These are phyloP conservation scores for Camponotus vicinus DNA, from an alignment of 1,140 invertebrate species.

Conservation along the genomic window DNA sequence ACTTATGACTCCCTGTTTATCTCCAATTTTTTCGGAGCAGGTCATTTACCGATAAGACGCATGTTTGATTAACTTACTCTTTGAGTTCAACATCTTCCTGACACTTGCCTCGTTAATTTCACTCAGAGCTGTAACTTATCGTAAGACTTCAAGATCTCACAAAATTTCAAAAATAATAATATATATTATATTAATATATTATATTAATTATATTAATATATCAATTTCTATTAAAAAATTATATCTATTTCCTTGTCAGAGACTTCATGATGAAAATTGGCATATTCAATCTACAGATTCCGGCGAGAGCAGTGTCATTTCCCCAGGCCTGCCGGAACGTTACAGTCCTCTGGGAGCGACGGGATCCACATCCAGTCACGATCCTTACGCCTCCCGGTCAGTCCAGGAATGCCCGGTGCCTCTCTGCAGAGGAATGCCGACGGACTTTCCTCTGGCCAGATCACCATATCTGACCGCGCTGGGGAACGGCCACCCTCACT, in stretches of 20 bases:
- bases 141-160: not conserved
- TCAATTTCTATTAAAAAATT: too few relatives aligned
- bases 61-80: constrained; percentile 3
- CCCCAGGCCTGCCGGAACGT: constrained; percentile 84
- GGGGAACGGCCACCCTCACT: constrained; percentile 83
- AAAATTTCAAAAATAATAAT: not conserved
- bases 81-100: not conserved
- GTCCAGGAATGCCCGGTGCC: constrained; percentile 82
- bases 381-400: constrained; percentile 82
- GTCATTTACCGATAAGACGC: not conserved
- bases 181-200: not conserved
- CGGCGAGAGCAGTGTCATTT: constrained; percentile 84
- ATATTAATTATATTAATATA: not conserved
- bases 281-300: constrained; percentile 78
- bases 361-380: constrained; percentile 83
- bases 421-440: constrained; percentile 82
- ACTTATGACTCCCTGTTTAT: not conserved
- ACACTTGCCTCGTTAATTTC: not conserved
- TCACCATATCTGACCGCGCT: constrained; percentile 84
- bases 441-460: constrained; percentile 81
- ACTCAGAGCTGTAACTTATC: not conserved
- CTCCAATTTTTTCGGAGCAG: not conserved
- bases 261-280: not conserved
- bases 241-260: not conserved
- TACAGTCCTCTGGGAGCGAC: constrained; percentile 83